phyloP scores from a whole-genome alignment of 2,113 vertebrate species.

The Toxotes jaculatrix region DNA sequence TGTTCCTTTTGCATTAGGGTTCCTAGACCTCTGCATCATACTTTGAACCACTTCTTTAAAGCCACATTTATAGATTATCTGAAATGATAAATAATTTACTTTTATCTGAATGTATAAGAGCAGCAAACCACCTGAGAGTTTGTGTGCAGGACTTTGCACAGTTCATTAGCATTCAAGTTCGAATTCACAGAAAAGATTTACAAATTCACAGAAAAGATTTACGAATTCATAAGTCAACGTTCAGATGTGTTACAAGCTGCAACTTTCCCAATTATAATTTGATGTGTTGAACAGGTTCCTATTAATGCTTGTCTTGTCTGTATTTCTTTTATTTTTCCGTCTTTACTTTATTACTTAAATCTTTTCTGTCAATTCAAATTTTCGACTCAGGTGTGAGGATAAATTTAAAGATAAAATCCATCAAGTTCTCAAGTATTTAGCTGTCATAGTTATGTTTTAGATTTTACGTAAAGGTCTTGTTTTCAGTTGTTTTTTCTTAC shows the following conservation, averaged over 20 bases:
- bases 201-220: neutral
- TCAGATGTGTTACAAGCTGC: neutral
- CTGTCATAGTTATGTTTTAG: conserved; percentile 5
- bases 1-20: conserved; percentile 39
- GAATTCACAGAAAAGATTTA: conserved; percentile 25
- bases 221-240: neutral
- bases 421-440: neutral
- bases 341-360: conserved; percentile 2
- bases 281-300: neutral
- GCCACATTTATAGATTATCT: conserved; percentile 17
- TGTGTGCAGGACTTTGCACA: conserved; percentile 18
- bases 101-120: conserved; percentile 12
- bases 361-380: conserved; percentile 23
- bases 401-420: conserved; percentile 7
- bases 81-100: neutral
- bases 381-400: neutral
- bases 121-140: conserved; percentile 51
- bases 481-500: neutral
- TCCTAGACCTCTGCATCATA: conserved; percentile 8
- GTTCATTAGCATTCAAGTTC: neutral
- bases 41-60: neutral
- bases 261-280: too few relatives aligned
- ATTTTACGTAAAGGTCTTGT: neutral
- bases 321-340: neutral
- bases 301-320: conserved; percentile 1